Evolutionary conservation across 2,888 invertebrate genomes (phyloP).

Genomic region (Hemistola chrysoprasaria): DNA sequence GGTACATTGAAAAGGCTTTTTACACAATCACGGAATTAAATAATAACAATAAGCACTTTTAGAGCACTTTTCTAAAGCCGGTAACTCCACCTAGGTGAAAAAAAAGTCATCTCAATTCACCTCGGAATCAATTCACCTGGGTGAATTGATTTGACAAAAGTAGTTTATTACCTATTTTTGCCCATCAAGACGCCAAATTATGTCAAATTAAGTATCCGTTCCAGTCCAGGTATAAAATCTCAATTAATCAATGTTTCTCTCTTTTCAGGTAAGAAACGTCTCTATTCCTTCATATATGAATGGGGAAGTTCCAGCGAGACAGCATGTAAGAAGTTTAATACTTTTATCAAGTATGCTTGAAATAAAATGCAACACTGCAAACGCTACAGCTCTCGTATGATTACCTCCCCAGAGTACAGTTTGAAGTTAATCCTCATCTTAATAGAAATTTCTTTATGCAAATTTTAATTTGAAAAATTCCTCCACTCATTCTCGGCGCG

Average conservation of each 20-base stretch:
- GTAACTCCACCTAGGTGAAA: no score
- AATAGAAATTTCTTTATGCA: slow-evolving; percentile 60
- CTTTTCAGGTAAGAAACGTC: slow-evolving; percentile 24
- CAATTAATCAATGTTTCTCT: slow-evolving; percentile 9
- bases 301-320: no score
- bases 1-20: no score
- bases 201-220: no score
- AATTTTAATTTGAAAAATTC: slow-evolving; percentile 59
- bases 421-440: slow-evolving; percentile 51
- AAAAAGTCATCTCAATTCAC: no score
- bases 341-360: slow-evolving; percentile 3
- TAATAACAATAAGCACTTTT: no score
- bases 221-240: slow-evolving; percentile 1
- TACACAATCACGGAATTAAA: no score
- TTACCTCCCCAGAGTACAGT: slow-evolving; percentile 43
- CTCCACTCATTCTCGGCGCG: slow-evolving; percentile 40
- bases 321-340: slow-evolving; percentile 10
- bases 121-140: no score
- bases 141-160: no score
- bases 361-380: slow-evolving; percentile 9
- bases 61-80: no score
- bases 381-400: slow-evolving; percentile 36
- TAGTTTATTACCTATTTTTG: no score
- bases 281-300: background rate
- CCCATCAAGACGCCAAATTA: no score